Base-by-base conservation (phyloP, 2,797 vertebrate genomes). In the Harpagifer antarcticus region DNA sequence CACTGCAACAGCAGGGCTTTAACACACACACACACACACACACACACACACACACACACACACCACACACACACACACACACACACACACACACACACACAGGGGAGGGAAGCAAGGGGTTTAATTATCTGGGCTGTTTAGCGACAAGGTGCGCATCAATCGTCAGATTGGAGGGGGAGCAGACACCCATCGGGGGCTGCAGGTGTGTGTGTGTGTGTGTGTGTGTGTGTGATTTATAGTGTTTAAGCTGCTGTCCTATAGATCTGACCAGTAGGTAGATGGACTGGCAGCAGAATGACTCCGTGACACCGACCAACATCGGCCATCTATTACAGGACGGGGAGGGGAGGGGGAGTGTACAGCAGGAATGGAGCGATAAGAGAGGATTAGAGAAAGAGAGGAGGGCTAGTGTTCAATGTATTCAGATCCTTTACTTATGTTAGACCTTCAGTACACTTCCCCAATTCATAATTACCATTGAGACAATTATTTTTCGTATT, bases 121-220 rank as follows among this genome's bases (percentile, higher is more conserved):
- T 90, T 88, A 89, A 91, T 92, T 84, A 87, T 82, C 86, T 88
- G 10, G 54, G 76, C 76, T 69, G 61, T 86, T 92, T 91, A 90
- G 84, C 83, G 87, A 82, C 86, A 82, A 80, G 78, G 69, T 81
- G 88, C 0, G 13, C 86, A 89, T 89, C 82, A 91, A 84, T 89
- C 65, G 69, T 81, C 77, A 62, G 78, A 76, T 61, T 56, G 68
- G 57, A 78, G 69, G 49, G 73, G 70, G 72, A 56, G 43, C 0
- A 1, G 33, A 75, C 54, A 9, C 15, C 72, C 47, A 65, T 62
- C 13, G 2, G 65, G 27, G 63, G 71, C 62, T 76, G 78, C 55
- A 64, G 72, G 56, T 77, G 75, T 76, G 75, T 76, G 75, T 74
- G 72, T 19, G 72, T 19, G 68, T 64, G n/a, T n/a, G n/a, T n/a